A percentile compares a stretch with the other conserved stretches of the same genome.
phyloP scores from a whole-genome alignment of 64 coral and sea anemone genomes.

The Pocillopora damicornis region DNA sequence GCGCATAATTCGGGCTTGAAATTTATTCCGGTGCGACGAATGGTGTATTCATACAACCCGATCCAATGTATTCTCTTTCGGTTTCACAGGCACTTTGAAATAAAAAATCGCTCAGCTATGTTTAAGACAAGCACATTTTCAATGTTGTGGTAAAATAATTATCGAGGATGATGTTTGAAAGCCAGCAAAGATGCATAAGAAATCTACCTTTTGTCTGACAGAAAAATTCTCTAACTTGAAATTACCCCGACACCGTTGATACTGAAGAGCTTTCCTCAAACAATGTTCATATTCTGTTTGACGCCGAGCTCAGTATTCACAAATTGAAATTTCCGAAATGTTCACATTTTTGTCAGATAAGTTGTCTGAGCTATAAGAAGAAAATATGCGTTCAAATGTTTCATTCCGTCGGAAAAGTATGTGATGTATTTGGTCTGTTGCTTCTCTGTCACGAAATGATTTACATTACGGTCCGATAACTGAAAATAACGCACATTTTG shows the following conservation, averaged over 20 bases:
- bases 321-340: neutral
- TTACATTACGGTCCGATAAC: neutral
- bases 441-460: neutral
- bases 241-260: too few species aligned
- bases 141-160: neutral
- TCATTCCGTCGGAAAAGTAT: neutral
- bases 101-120: neutral
- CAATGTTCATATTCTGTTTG: neutral
- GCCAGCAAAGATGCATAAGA: neutral
- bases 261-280: neutral
- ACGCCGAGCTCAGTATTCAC: neutral
- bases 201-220: neutral
- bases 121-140: neutral
- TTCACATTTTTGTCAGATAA: neutral
- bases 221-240: neutral
- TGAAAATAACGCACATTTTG: conserved; percentile 23
- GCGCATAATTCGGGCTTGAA: too few species aligned
- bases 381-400: neutral
- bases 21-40: too few species aligned
- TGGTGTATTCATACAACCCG: too few species aligned
- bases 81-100: neutral
- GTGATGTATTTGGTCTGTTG: neutral
- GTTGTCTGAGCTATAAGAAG: neutral
- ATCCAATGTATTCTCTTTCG: too few species aligned
- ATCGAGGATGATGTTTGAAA: neutral